Base-by-base conservation (phyloP, 2,888 invertebrate species). In the Oxytorus armatus region DNA sequence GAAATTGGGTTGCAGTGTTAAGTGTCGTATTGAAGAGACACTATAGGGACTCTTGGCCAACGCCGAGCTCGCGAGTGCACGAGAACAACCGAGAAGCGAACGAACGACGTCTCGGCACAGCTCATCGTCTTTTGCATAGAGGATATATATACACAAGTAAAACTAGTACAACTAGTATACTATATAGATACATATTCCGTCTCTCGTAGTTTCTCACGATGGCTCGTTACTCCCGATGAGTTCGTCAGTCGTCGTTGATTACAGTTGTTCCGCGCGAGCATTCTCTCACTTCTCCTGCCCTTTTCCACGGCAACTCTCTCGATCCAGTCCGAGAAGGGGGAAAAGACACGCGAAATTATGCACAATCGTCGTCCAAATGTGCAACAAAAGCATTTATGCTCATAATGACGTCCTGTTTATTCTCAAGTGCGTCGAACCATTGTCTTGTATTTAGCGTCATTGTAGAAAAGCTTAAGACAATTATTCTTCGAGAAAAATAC, bases 171-270 rank as follows among this genome's bases (percentile, higher is more conserved):
- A n/a, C n/a, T n/a, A n/a, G n/a, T 44, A 53, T 18, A 16, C 14
- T 18, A 5, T 16, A 39, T 51, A 36, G 29, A 66, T 69, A 55
- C 72, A 72, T 79, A 55, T 76, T 51, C 73, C 21, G 57, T 57
- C 39, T 47, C 57, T 55, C 21, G 55, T 53, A 51, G 49, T 72
- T 51, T 72, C 66, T 69, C 49, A 51, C 68, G 66, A 69, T 57
- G 72, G 55, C 69, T 77, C 73, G 80, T 80, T 80, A 77, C 69
- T 51, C 80, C 33, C 80, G 77, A 80, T 73, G 80, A 69, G 77
- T 73, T 80, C 51, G 68, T 80, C 80, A 72, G 76, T 68, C 61
- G 49, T 69, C 77, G 80, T 74, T 80, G 80, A 80, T 80, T 80
- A 77, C 77, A 69, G 69, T 80, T 77, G 80, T 80, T 80, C 51